These are phyloP conservation scores for Mustela erminea DNA, from an alignment of 2,797 vertebrate genomes.

Conservation along the genomic window DNA sequence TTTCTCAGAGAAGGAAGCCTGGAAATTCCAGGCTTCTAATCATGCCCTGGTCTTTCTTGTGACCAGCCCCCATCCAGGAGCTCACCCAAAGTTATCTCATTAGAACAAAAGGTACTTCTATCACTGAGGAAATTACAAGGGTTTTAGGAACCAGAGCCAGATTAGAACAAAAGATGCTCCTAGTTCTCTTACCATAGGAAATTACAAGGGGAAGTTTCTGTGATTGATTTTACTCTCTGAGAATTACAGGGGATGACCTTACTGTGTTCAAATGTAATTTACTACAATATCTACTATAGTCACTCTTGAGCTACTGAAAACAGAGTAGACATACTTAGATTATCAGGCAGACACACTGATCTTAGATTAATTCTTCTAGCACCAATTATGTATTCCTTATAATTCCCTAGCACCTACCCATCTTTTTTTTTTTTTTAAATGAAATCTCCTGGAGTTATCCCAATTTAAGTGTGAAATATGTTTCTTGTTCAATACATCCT, in stretches of 20 bases:
- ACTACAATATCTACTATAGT: background rate
- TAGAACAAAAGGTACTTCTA: background rate
- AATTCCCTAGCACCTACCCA: background rate
- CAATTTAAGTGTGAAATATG: background rate
- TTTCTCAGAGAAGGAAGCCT: background rate
- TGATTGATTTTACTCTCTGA: background rate
- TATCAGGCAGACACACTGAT: background rate
- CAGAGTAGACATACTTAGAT: background rate
- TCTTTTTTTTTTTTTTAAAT: background rate
- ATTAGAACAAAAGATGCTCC: background rate
- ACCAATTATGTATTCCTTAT: background rate
- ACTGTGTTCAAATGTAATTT: background rate
- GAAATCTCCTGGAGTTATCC: background rate
- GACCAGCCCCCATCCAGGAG: background rate
- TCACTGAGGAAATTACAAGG: background rate
- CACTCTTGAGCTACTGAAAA: background rate
- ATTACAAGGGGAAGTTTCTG: background rate
- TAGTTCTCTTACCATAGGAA: background rate
- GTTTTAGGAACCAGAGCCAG: background rate
- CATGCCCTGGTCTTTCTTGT: background rate
- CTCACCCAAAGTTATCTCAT: background rate
- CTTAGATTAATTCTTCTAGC: background rate
- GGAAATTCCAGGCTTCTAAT: background rate
- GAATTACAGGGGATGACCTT: background rate
- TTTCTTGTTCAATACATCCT: background rate